Conservation (phyloP, 2,113 vertebrate genomes). For the Hydrolagus affinis region DNA sequence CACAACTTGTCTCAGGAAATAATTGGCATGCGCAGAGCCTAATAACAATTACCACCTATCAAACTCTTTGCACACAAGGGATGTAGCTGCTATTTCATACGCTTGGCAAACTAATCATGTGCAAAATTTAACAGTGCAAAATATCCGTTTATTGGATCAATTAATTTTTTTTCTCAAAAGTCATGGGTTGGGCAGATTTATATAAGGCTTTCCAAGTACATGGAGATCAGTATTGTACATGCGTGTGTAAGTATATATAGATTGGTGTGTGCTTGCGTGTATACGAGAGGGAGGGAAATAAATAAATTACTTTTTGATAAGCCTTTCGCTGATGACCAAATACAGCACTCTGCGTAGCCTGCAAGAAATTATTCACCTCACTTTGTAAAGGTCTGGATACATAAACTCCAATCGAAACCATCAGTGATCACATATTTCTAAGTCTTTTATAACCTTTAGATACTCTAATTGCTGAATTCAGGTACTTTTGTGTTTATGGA, state of each 20-base stretch:
- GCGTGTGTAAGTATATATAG: conserved; percentile 34
- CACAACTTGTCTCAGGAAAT: background rate
- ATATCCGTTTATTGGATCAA: background rate
- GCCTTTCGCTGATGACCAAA: background rate
- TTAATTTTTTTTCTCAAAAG: background rate
- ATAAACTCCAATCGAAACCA: background rate
- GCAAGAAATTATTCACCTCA: background rate
- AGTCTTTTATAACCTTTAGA: background rate
- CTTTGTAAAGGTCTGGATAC: background rate
- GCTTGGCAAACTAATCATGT: background rate
- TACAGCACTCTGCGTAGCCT: background rate
- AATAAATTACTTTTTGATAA: background rate
- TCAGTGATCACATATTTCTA: background rate
- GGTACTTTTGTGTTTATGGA: no score
- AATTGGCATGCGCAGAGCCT: background rate
- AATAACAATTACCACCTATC: background rate
- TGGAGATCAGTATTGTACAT: conserved; percentile 54
- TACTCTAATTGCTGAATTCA: background rate
- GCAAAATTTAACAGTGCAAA: background rate
- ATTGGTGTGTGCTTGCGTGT: no score
- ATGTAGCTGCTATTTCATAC: background rate
- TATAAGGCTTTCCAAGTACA: background rate
- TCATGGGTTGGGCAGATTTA: background rate
- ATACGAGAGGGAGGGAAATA: no score
- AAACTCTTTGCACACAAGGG: background rate